Conservation (phyloP, 1,140 invertebrate genomes). For the Drosophila kikkawai region DNA sequence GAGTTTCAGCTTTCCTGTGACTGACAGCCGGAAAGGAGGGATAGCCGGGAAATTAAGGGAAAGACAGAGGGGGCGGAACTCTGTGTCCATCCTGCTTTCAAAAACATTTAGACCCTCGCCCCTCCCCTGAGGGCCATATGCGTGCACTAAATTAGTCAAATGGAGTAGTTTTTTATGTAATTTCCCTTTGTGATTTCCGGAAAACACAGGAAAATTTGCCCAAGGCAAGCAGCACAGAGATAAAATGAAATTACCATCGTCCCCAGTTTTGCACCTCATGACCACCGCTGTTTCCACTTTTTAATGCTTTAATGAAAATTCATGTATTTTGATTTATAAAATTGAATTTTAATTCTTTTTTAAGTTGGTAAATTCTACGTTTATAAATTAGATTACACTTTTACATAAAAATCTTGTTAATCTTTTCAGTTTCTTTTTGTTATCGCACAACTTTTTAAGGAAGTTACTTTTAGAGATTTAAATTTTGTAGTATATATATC, state of each 20-base stretch:
- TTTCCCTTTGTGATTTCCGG: slow-evolving; percentile 56
- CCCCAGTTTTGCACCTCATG: slow-evolving; percentile 16
- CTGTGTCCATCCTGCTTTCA: slow-evolving; percentile 9
- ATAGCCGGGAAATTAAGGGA: slow-evolving; percentile 9
- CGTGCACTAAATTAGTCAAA: slow-evolving; percentile 54
- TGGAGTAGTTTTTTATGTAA: slow-evolving; percentile 65
- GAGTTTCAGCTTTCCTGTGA: slow-evolving; percentile 34
- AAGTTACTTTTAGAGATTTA: neutral
- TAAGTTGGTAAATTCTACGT: neutral
- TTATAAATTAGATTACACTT: no score
- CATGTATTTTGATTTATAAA: neutral
- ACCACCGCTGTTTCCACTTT: neutral
- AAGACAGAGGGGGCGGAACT: neutral
- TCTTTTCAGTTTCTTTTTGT: neutral
- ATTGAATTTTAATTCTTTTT: neutral
- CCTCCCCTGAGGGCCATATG: slow-evolving; percentile 25
- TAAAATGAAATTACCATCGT: slow-evolving; percentile 33
- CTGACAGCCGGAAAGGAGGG: slow-evolving; percentile 27
- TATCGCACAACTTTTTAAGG: neutral
- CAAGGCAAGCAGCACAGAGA: slow-evolving; percentile 14
- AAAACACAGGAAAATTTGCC: slow-evolving; percentile 14
- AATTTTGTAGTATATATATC: no score
- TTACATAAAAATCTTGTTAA: neutral
- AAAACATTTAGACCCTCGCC: slow-evolving; percentile 11
- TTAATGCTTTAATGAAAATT: slow-evolving; percentile 5